These are phyloP conservation scores for Dipodomys merriami DNA, from an alignment of 2,113 vertebrate genomes.

Conservation along the genomic window DNA sequence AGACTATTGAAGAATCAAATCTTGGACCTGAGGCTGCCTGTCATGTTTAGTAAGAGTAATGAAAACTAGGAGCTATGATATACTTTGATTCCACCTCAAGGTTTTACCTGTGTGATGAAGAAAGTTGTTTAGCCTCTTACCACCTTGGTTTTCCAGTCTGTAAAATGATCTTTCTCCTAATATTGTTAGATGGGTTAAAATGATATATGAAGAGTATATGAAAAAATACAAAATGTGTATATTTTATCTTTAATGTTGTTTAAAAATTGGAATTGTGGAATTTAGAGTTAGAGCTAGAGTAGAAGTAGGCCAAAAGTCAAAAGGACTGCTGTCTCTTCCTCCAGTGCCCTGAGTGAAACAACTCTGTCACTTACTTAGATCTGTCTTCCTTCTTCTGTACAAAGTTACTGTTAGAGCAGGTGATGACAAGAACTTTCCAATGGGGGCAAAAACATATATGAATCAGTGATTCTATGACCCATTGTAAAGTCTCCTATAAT, in stretches of 20 bases:
- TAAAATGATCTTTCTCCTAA: background rate
- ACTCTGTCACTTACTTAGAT: background rate
- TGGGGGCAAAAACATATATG: background rate
- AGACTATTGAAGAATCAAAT: constrained; percentile 41
- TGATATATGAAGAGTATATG: background rate
- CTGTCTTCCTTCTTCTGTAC: background rate
- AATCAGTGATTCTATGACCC: background rate
- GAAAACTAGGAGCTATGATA: background rate
- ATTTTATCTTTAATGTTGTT: background rate
- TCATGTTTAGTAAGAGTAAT: background rate
- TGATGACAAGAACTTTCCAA: background rate
- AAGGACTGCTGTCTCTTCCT: background rate
- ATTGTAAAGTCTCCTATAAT: background rate
- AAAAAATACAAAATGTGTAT: background rate
- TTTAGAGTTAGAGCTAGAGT: background rate
- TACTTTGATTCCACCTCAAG: background rate
- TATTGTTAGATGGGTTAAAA: background rate
- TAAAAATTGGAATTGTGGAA: background rate
- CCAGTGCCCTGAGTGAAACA: background rate
- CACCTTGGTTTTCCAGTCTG: background rate
- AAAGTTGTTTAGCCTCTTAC: constrained; percentile 7
- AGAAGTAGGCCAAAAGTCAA: background rate
- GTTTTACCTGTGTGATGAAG: background rate
- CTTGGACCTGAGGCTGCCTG: background rate
- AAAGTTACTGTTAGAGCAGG: background rate